These are phyloP conservation scores for Athalia rosae DNA, from an alignment of 2,888 invertebrate species.

Conservation along the genomic window DNA sequence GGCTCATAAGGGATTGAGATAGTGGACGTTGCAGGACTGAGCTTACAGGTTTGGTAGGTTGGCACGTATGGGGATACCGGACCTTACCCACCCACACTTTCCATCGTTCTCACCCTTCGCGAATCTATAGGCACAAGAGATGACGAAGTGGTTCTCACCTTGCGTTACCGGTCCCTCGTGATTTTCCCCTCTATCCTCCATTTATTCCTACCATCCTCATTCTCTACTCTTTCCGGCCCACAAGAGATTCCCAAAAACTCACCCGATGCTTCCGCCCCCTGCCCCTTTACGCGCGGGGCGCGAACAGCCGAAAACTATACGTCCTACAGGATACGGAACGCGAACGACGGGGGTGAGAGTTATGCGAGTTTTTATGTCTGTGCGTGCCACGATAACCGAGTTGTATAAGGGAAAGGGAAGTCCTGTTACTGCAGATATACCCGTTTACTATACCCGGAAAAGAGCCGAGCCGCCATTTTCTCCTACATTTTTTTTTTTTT, in stretches of 20 bases:
- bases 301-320: not conserved
- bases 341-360: constrained; percentile 30
- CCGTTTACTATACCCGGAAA: no score
- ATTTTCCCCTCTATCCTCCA: not conserved
- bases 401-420: constrained; percentile 16
- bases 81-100: not conserved
- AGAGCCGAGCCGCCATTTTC: no score
- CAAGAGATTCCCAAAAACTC: not conserved
- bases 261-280: not conserved
- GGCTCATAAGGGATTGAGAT: constrained; percentile 48
- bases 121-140: not conserved
- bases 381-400: constrained; percentile 49
- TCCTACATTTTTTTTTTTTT: no score
- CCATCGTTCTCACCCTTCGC: not conserved
- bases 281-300: no score
- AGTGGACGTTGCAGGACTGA: constrained; percentile 31
- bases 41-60: not conserved
- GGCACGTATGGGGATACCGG: not conserved
- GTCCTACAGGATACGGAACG: not conserved
- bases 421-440: not conserved
- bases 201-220: no score
- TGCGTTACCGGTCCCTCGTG: constrained; percentile 39
- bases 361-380: constrained; percentile 53
- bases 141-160: constrained; percentile 57
- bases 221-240: no score